phyloP scores from a whole-genome alignment of 1,140 invertebrate genomes.

The Nymphalis io region DNA sequence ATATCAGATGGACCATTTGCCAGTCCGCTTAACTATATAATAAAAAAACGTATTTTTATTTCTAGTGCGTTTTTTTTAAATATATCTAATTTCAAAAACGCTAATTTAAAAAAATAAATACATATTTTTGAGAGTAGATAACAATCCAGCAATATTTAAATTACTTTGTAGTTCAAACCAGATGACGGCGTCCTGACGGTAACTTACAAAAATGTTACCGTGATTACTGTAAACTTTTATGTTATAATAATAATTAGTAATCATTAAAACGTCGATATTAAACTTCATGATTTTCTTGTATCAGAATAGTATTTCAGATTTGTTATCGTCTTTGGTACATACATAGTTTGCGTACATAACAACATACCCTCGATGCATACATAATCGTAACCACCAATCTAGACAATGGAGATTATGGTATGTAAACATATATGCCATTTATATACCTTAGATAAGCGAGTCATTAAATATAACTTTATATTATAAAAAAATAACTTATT shows the following conservation, averaged over 20 bases:
- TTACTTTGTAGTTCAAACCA: too few species aligned
- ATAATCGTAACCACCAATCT: not conserved
- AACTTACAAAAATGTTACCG: not conserved
- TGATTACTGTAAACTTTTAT: not conserved
- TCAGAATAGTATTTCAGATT: constrained; percentile 1
- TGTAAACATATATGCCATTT: not conserved
- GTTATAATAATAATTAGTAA: too few species aligned
- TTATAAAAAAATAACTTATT: not conserved
- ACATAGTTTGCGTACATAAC: not conserved
- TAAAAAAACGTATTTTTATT: too few species aligned
- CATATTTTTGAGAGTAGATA: too few species aligned
- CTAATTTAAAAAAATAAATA: too few species aligned
- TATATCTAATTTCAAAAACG: too few species aligned
- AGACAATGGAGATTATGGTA: not conserved
- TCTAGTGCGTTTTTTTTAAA: too few species aligned
- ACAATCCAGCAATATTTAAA: too few species aligned
- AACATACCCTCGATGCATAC: not conserved
- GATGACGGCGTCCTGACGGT: too few species aligned
- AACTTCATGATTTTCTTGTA: not conserved
- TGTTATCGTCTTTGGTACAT: not conserved
- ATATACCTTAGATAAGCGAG: not conserved
- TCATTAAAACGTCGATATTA: not conserved
- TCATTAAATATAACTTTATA: not conserved
- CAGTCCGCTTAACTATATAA: too few species aligned
- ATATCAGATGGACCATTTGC: too few species aligned